A percentile compares a stretch with the other conserved stretches of the same genome.
These are phyloP conservation scores for Bubo blakistoni DNA, from an alignment of 2,113 vertebrate species.

Conservation along the genomic window DNA sequence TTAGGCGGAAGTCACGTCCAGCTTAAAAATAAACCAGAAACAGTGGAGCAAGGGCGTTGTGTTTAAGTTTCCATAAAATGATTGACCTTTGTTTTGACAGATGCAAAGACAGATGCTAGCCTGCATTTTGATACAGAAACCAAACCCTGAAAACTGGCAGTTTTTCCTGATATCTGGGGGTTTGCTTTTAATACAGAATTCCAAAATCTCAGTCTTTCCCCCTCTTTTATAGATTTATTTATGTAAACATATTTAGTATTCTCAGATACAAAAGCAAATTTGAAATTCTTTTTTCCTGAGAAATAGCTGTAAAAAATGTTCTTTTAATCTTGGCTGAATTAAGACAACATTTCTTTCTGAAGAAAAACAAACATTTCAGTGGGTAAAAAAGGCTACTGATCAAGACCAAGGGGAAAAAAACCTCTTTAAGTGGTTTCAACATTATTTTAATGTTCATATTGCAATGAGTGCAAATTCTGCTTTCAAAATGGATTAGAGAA, in stretches of 20 bases:
- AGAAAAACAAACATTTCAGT: not conserved
- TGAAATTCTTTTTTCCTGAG: not conserved
- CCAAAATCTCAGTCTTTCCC: not conserved
- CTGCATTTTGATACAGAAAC: not conserved
- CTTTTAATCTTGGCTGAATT: not conserved
- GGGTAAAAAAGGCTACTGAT: not conserved
- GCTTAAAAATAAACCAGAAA: slow-evolving; percentile 25
- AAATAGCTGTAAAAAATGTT: not conserved
- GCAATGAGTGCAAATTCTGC: not conserved
- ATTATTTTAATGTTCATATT: not conserved
- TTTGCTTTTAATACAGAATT: not conserved
- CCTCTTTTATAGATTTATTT: not conserved
- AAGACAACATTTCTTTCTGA: not conserved
- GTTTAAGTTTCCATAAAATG: slow-evolving; percentile 1
- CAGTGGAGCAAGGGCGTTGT: not conserved
- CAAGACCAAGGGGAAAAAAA: not conserved
- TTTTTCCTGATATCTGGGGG: not conserved
- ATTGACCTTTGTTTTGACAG: slow-evolving; percentile 47
- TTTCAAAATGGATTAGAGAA: not conserved
- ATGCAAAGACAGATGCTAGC: not conserved
- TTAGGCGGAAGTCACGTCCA: not conserved
- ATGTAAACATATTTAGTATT: not conserved
- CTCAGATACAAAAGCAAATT: not conserved
- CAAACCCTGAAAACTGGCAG: not conserved
- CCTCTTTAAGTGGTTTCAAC: not conserved